A percentile compares a stretch with the other conserved stretches of the same genome.
These are phyloP conservation scores for Blastobasis adustella DNA, from an alignment of 2,888 invertebrate species.

Conservation along the genomic window DNA sequence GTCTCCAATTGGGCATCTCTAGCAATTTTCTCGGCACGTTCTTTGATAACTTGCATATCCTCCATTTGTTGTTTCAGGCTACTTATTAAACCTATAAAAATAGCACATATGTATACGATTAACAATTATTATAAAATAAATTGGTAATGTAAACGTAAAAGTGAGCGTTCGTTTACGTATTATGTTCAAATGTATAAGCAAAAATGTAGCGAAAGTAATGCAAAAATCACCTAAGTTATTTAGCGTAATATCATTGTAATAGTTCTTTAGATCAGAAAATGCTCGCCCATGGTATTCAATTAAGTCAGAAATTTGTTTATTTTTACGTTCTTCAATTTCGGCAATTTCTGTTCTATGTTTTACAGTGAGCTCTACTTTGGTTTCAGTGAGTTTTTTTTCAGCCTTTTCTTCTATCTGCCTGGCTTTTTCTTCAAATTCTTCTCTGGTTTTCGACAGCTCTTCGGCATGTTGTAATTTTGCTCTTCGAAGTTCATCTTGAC, in stretches of 20 bases:
- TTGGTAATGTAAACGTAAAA: neutral
- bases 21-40: constrained; percentile 83
- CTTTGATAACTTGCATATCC: constrained; percentile 84
- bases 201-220: no score
- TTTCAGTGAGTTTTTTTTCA: constrained; percentile 82
- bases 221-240: constrained; percentile 84
- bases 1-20: constrained; percentile 82
- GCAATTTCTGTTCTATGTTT: constrained; percentile 88
- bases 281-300: constrained; percentile 89
- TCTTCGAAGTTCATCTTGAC: constrained; percentile 82
- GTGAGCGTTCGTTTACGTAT: neutral
- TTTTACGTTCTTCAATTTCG: constrained; percentile 94
- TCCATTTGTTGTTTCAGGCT: constrained; percentile 86
- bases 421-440: constrained; percentile 63
- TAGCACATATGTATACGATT: neutral
- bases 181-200: no score
- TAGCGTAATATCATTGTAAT: constrained; percentile 95
- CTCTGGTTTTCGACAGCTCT: constrained; percentile 78
- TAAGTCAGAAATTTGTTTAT: constrained; percentile 87
- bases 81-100: constrained; percentile 79
- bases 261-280: constrained; percentile 92
- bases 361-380: constrained; percentile 81
- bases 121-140: neutral
- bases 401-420: constrained; percentile 73
- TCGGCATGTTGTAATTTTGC: constrained; percentile 84